A percentile compares a stretch with the other conserved stretches of the same genome.
These are phyloP conservation scores for Scyliorhinus canicula DNA, from an alignment of 2,797 vertebrate species.

Conservation along the genomic window DNA sequence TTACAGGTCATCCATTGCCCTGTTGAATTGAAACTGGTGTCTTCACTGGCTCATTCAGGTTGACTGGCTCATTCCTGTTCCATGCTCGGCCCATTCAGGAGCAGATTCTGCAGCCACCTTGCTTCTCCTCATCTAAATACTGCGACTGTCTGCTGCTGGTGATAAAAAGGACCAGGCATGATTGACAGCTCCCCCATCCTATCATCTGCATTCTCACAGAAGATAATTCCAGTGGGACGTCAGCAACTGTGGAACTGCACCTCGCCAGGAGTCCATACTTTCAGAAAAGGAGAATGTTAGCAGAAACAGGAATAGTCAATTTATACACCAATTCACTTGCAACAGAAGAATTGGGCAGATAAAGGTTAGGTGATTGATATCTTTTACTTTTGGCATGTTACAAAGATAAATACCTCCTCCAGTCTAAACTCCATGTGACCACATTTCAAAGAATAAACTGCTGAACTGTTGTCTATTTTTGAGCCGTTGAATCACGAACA, in stretches of 20 bases:
- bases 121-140: neutral
- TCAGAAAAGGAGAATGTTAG: neutral
- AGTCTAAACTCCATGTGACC: neutral
- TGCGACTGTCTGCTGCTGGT: neutral
- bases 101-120: neutral
- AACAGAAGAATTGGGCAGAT: neutral
- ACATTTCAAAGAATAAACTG: neutral
- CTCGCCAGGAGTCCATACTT: neutral
- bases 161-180: neutral
- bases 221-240: neutral
- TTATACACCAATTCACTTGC: neutral
- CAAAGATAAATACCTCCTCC: neutral
- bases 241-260: neutral
- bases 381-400: neutral
- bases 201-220: neutral
- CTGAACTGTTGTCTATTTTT: neutral
- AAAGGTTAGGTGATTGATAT: neutral
- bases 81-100: neutral
- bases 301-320: neutral
- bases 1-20: neutral
- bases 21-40: neutral
- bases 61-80: neutral
- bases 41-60: neutral
- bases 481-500: constrained; percentile 5
- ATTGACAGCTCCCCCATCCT: neutral